These are phyloP conservation scores for Epirrita christyi DNA, from an alignment of 2,888 invertebrate genomes.

Conservation along the genomic window DNA sequence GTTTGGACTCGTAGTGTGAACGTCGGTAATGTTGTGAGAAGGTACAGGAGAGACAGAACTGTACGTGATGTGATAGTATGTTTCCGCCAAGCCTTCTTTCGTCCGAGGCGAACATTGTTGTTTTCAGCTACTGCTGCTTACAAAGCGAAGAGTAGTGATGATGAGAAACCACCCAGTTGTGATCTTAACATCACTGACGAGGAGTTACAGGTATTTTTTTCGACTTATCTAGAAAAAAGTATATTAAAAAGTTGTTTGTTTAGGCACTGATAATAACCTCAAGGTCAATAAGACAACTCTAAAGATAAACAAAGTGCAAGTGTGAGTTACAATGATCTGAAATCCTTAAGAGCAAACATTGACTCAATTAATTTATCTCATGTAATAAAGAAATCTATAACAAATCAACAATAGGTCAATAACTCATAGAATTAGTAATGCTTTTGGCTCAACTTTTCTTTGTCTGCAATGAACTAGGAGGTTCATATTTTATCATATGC, in stretches of 20 bases:
- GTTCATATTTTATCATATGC: no score
- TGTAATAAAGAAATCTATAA: constrained; percentile 3
- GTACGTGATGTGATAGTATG: constrained; percentile 70
- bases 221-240: background rate
- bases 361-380: no score
- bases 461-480: no score
- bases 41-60: constrained; percentile 64
- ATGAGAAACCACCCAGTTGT: constrained; percentile 47
- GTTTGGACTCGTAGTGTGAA: constrained; percentile 65
- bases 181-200: constrained; percentile 65
- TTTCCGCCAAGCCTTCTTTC: constrained; percentile 65
- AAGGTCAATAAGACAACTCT: constrained; percentile 28
- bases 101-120: constrained; percentile 64
- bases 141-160: constrained; percentile 53
- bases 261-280: constrained; percentile 7
- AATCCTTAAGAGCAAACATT: background rate
- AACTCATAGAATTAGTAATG: background rate
- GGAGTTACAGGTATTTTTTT: constrained; percentile 63
- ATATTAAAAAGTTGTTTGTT: constrained; percentile 18
- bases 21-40: constrained; percentile 62
- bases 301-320: constrained; percentile 10
- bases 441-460: no score
- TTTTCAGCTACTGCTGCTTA: constrained; percentile 73
- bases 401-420: background rate
- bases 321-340: constrained; percentile 1